Evolutionary conservation across 2,113 vertebrate species (phyloP), one percentile per base, ranked within the genome.

Genomic region (Rissa tridactyla): DNA sequence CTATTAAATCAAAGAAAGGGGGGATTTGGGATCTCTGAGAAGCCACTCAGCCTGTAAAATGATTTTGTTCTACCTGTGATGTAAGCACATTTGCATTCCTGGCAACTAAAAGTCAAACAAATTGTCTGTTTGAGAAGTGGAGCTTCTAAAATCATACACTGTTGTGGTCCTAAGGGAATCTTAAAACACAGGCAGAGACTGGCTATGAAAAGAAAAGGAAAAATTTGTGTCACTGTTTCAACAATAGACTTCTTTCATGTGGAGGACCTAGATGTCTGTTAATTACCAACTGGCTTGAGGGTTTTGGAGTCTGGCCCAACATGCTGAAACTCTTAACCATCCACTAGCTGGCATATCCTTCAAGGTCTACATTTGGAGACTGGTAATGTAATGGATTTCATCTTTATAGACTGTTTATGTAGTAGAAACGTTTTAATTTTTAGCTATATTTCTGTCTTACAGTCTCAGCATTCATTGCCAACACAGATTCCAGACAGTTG

Each of bases 181-280:
- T 94, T 94, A 92, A 97, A 97, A 61, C 70, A 86, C 54, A 91
- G 66, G 47, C 93, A 76, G 85, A 89, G 89, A 42, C 77, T 91
- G 58, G 76, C 80, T 81, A 49, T 73, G 81, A 92, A 95, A 82
- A 87, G 80, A 52, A 92, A 89, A 82, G 91, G 86, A 85, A 96
- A 92, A 97, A 89, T 64, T 91, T 92, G 91, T 97, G 95, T 97
- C 84, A 80, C 62, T 69, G 36, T 92, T 94, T 79, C 90, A 94
- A 96, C 95, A 97, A 97, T 93, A 90, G 92, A 20, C 84, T 76
- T 90, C 96, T 95, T 97, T 97, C 97, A 97, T 91, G 70, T 95
- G 86, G 75, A 89, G 89, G 94, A 92, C 92, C 86, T 96, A 85
- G 91, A 95, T 97, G 79, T 91, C 97, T 95, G 91, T 95, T 97